Evolutionary conservation across 2,888 invertebrate species (phyloP), one percentile per base, ranked within the genome.

Genomic region (Gisinianus flammeolus): DNA sequence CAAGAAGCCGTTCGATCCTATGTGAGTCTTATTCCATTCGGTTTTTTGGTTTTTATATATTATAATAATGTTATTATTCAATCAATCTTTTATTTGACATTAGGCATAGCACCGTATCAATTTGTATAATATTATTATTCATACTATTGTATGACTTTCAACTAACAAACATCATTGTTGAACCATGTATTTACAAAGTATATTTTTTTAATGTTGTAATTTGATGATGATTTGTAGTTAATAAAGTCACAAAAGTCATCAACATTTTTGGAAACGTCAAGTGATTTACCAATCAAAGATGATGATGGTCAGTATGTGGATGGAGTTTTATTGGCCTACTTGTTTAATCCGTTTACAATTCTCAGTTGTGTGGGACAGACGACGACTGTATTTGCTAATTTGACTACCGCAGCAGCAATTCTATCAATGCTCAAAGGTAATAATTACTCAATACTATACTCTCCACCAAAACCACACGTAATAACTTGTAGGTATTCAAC

Each of bases 321-420:
- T 82, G 92, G 92, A 87, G 94, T 94, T 0, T 88, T 92, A 10
- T 90, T 93, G 28, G 91, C 93, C 0, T 96, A 95, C 87, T 89
- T 96, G 62, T 94, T 96, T 85, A 96, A 96, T 88, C 97, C 97
- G 0, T 94, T 94, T 86, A 91, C 93, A 35, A 90, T 97, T 77
- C 88, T 95, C 76, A 94, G 93, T 85, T 97, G 96, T 88, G 92
- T 93, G 35, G 96, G 94, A 12, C 91, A 93, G 87, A 95, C 97
- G 0, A 96, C 97, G 1, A 95, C 95, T 1, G 94, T 95, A 16
- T 91, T 97, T 83, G 93, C 93, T 85, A 97, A 97, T 88, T 89
- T 96, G n/a, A 89, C 93, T 68, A 88, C 95, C 33, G 91, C 95
- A 0, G 85, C 92, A 4, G 90, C 92, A 71, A 88, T 97, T 44